phyloP scores from a whole-genome alignment of 2,888 invertebrate species.

The Noctua fimbriata region DNA sequence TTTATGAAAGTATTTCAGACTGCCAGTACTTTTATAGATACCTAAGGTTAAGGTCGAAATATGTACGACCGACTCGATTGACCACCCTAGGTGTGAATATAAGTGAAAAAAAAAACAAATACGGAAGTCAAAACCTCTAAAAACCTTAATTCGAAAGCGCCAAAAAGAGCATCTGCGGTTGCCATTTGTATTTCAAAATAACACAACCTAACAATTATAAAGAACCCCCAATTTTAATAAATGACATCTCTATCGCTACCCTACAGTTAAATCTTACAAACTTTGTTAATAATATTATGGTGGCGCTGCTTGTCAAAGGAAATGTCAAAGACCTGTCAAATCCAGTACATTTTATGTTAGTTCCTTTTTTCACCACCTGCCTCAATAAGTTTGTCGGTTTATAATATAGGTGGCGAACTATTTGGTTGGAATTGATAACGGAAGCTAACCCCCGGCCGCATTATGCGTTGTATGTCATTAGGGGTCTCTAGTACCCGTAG shows the following conservation, averaged over 20 bases:
- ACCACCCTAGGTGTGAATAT: background rate
- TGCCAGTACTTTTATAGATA: background rate
- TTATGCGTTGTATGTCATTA: conserved; percentile 76
- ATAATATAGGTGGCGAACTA: conserved; percentile 75
- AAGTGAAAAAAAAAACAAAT: conserved; percentile 19
- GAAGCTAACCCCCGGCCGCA: conserved; percentile 76
- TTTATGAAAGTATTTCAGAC: background rate
- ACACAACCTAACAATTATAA: conserved; percentile 59
- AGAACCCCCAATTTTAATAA: conserved; percentile 65
- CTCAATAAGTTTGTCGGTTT: background rate
- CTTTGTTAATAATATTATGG: background rate
- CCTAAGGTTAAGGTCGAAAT: background rate
- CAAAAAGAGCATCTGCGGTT: conserved; percentile 54
- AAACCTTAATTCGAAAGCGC: conserved; percentile 38
- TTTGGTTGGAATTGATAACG: conserved; percentile 78
- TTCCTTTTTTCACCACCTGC: conserved; percentile 19
- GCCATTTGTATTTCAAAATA: conserved; percentile 47
- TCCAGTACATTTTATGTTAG: conserved; percentile 3
- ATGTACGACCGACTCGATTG: background rate
- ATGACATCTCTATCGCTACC: conserved; percentile 75
- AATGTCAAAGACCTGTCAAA: conserved; percentile 6
- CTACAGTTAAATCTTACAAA: conserved; percentile 70
- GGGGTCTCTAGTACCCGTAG: conserved; percentile 75
- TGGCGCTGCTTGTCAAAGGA: conserved; percentile 27
- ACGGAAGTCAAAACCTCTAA: conserved; percentile 17